phyloP scores from a whole-genome alignment of 2,797 vertebrate genomes.

The Myiothlypis coronata region DNA sequence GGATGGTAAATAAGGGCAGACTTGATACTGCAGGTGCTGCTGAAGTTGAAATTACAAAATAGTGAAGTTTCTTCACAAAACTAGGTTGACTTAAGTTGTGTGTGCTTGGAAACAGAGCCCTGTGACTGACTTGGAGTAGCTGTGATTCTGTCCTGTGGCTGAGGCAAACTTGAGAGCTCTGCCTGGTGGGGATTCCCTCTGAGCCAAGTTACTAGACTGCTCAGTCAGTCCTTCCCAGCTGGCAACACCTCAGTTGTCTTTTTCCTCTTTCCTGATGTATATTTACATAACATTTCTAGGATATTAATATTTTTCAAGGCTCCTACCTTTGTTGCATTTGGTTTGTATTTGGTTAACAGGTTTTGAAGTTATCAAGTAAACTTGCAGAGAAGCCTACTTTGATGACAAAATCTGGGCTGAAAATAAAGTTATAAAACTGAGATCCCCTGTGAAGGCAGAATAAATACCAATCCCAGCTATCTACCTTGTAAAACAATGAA shows the following conservation, averaged over 20 bases:
- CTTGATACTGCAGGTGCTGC: not conserved
- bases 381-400: not conserved
- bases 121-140: not conserved
- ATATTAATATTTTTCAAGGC: not conserved
- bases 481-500: not conserved
- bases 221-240: not conserved
- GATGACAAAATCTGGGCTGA: not conserved
- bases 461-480: not conserved
- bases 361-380: not conserved
- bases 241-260: not conserved
- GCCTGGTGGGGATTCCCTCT: not conserved
- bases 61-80: not conserved
- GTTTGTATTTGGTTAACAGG: not conserved
- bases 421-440: not conserved
- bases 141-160: not conserved
- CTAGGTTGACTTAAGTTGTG: not conserved
- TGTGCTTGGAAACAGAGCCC: not conserved
- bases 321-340: not conserved
- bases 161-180: not conserved
- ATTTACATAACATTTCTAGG: not conserved
- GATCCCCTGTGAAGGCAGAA: not conserved
- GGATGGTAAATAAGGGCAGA: not conserved
- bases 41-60: not conserved
- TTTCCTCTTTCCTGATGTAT: not conserved
- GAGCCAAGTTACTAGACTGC: not conserved